These are phyloP conservation scores for Caranx melampygus DNA, from an alignment of 2,113 vertebrate species.

Conservation along the genomic window DNA sequence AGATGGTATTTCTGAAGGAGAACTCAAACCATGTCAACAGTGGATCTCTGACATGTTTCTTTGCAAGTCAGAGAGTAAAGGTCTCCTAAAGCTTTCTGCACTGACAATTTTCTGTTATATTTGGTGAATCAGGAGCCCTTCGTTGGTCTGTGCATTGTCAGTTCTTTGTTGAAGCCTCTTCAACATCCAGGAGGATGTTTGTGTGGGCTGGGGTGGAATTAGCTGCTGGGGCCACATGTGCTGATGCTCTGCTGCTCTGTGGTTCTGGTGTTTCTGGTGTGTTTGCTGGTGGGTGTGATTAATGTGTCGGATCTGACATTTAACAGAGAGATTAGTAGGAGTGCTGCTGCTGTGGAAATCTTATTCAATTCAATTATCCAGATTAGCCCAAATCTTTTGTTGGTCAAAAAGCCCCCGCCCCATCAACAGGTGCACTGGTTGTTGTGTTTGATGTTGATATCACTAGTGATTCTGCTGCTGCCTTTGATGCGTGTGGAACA, in stretches of 20 bases:
- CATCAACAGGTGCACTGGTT: background rate
- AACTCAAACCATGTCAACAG: background rate
- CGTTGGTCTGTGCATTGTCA: background rate
- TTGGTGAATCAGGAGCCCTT: background rate
- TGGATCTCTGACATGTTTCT: background rate
- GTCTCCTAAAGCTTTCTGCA: background rate
- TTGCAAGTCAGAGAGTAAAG: background rate
- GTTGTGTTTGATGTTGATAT: background rate
- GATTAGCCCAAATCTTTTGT: background rate
- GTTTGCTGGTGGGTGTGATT: constrained; percentile 16
- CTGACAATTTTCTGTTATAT: background rate
- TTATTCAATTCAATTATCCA: background rate
- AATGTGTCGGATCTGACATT: constrained; percentile 25
- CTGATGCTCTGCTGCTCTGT: background rate
- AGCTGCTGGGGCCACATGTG: constrained; percentile 27
- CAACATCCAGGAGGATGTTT: background rate
- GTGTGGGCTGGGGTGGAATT: constrained; percentile 27
- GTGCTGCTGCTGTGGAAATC: background rate
- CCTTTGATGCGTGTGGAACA: constrained; percentile 3
- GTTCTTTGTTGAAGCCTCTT: background rate
- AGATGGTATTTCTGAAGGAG: background rate
- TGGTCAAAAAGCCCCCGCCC: background rate
- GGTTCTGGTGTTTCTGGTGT: constrained; percentile 7
- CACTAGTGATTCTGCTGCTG: background rate
- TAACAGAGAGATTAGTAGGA: constrained; percentile 2